These are phyloP conservation scores for Alces alces DNA, from an alignment of 2,113 vertebrate genomes.

Conservation along the genomic window DNA sequence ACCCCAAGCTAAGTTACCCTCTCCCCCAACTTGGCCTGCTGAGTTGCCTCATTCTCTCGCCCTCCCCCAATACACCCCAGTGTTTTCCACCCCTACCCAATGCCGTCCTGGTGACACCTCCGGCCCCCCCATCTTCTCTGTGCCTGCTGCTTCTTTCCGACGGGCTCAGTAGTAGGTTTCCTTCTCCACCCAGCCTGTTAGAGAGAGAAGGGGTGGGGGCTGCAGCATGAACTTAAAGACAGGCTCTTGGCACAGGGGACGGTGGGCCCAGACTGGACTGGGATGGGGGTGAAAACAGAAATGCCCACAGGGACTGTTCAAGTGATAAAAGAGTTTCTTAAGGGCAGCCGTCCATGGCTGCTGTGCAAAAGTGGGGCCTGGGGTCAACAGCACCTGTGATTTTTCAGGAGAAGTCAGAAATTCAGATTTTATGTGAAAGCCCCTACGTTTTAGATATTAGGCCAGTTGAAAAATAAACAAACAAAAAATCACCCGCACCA, in stretches of 20 bases:
- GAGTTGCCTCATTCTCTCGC: neutral
- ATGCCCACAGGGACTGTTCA: neutral
- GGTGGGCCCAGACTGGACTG: neutral
- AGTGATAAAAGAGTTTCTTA: neutral
- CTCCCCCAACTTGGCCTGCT: neutral
- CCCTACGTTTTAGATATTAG: neutral
- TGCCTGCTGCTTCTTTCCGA: constrained; percentile 10
- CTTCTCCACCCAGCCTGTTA: constrained; percentile 78
- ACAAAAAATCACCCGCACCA: neutral
- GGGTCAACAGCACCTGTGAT: neutral
- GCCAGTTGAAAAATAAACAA: neutral
- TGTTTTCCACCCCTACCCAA: neutral
- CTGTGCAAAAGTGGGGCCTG: neutral
- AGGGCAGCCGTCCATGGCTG: neutral
- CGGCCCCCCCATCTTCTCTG: neutral
- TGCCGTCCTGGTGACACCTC: neutral
- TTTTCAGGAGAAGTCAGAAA: neutral
- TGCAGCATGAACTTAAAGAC: neutral
- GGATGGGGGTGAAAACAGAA: neutral
- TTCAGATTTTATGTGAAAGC: neutral
- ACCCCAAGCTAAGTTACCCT: neutral
- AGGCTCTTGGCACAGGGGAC: neutral
- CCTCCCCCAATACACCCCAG: neutral
- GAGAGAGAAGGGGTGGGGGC: neutral
- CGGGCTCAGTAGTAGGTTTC: constrained; percentile 73